Conservation (phyloP, 2,797 vertebrate genomes). For the Onychomys arenicola region DNA sequence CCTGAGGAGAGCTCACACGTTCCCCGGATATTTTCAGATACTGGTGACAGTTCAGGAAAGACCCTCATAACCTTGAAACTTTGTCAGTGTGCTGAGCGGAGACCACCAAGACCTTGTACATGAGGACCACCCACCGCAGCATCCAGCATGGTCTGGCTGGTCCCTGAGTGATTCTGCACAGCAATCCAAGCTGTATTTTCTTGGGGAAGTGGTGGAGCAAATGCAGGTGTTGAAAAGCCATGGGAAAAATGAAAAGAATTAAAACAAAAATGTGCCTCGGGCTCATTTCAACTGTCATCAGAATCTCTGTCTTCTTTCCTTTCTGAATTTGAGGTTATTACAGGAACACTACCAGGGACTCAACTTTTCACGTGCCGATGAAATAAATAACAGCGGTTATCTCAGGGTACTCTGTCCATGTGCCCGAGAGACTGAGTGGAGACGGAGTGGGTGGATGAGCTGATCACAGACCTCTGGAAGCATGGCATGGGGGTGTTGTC, state of each 20-base stretch:
- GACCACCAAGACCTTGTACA: neutral
- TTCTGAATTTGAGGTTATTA: neutral
- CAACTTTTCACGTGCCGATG: neutral
- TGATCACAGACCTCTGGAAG: too few species aligned
- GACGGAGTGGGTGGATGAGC: too few species aligned
- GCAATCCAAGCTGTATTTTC: neutral
- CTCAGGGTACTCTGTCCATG: neutral
- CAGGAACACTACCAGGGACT: neutral
- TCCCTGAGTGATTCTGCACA: neutral
- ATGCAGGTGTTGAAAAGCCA: constrained; percentile 61
- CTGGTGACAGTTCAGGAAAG: neutral
- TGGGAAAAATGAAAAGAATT: neutral
- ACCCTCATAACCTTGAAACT: neutral
- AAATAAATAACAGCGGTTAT: neutral
- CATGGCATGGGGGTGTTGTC: neutral
- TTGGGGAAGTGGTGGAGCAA: neutral
- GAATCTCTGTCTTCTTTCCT: neutral
- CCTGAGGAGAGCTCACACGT: neutral
- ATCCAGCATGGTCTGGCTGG: neutral
- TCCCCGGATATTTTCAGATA: neutral
- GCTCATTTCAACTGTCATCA: neutral
- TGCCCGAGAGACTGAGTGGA: rapidly evolving
- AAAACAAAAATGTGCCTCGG: constrained; percentile 44
- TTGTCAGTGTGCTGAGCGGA: neutral
- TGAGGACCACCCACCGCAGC: neutral